These are phyloP conservation scores for Sciurus niger DNA, from an alignment of 2,113 vertebrate genomes.

Conservation along the genomic window DNA sequence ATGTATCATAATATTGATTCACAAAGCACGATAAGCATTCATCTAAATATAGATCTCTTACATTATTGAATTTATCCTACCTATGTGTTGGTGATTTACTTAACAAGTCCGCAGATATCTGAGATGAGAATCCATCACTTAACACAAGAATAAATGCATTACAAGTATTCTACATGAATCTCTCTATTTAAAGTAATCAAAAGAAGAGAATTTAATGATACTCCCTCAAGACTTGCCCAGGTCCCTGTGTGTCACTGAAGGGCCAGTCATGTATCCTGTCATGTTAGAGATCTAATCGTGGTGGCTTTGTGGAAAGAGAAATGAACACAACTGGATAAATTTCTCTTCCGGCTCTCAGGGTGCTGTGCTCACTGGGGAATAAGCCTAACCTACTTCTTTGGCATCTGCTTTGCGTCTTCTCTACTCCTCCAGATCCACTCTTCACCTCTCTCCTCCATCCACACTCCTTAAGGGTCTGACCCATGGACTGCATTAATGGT, in stretches of 20 bases:
- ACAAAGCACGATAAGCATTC: background rate
- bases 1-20: background rate
- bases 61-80: background rate
- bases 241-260: conserved; percentile 1
- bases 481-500: background rate
- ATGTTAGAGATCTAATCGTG: background rate
- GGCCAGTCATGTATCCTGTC: background rate
- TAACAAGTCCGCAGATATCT: background rate
- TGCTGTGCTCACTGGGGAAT: background rate
- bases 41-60: background rate
- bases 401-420: background rate
- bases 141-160: conserved; percentile 5
- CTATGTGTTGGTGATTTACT: background rate
- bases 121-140: background rate
- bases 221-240: background rate
- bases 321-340: background rate
- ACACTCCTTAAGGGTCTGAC: background rate
- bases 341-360: background rate
- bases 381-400: background rate
- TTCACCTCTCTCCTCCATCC: background rate
- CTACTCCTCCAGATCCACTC: background rate
- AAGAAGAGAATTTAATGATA: background rate
- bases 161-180: background rate
- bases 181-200: background rate
- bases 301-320: conserved; percentile 36